Conservation (phyloP, 2,888 invertebrate genomes). For the Acleris literana region DNA sequence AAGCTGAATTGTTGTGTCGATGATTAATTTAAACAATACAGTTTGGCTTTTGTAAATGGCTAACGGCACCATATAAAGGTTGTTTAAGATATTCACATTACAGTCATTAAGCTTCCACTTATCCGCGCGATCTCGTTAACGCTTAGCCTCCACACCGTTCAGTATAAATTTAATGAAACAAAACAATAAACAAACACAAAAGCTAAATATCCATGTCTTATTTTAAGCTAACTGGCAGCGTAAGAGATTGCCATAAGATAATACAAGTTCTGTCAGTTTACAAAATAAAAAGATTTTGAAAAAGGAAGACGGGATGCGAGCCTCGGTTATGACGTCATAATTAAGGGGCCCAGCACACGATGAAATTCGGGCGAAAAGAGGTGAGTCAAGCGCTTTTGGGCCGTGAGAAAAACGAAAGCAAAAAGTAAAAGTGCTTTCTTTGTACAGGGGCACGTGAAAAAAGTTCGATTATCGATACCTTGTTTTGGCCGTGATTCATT, state of each 20-base stretch:
- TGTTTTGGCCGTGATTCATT: slow-evolving; percentile 75
- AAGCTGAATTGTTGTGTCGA: slow-evolving; percentile 5
- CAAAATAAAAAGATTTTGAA: slow-evolving; percentile 64
- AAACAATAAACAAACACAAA: slow-evolving; percentile 37
- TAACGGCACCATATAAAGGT: slow-evolving; percentile 2
- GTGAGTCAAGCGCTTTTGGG: slow-evolving; percentile 63
- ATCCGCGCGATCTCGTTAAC: slow-evolving; percentile 31
- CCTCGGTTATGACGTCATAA: slow-evolving; percentile 74
- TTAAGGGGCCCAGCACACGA: slow-evolving; percentile 65
- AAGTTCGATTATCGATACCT: slow-evolving; percentile 69
- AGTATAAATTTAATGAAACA: slow-evolving; percentile 33
- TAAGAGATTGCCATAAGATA: slow-evolving; percentile 61
- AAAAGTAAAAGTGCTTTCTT: slow-evolving; percentile 82
- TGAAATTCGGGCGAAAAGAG: slow-evolving; percentile 53
- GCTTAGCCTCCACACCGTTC: slow-evolving; percentile 2
- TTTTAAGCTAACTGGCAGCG: slow-evolving; percentile 44
- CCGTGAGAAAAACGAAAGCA: slow-evolving; percentile 70
- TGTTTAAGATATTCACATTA: slow-evolving; percentile 16
- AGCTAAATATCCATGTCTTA: slow-evolving; percentile 37
- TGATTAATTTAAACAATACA: background rate
- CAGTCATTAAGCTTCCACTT: slow-evolving; percentile 24
- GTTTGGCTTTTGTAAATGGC: slow-evolving; percentile 1
- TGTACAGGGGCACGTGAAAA: slow-evolving; percentile 70
- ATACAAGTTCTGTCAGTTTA: slow-evolving; percentile 62
- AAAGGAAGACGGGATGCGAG: slow-evolving; percentile 57